Evolutionary conservation across 1,140 invertebrate genomes (phyloP).

Genomic region (Cydia strobilella): DNA sequence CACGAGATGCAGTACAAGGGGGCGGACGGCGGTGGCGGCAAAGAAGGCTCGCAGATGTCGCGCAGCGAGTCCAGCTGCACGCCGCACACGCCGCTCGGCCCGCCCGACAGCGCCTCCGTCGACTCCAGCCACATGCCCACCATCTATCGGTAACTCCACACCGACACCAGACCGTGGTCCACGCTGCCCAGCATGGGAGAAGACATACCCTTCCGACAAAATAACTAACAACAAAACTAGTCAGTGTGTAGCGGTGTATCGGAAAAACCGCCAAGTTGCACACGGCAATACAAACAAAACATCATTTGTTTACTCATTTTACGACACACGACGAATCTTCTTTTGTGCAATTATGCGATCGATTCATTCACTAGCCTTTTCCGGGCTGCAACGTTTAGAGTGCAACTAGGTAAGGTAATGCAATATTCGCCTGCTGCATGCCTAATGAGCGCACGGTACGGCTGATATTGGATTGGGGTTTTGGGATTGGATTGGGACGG

Average conservation of each 20-base stretch:
- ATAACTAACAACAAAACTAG: not conserved
- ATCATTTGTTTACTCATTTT: not conserved
- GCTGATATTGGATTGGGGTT: not conserved
- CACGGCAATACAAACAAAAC: not conserved
- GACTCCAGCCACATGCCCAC: constrained; percentile 89
- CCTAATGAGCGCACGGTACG: not conserved
- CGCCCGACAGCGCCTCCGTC: constrained; percentile 87
- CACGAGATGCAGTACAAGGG: constrained; percentile 70
- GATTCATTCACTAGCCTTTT: not conserved
- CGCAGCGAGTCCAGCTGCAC: constrained; percentile 74
- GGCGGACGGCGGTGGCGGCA: constrained; percentile 56
- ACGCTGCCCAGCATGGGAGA: constrained; percentile 48
- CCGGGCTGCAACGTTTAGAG: not conserved
- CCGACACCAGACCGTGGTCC: constrained; percentile 46
- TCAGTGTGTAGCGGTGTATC: constrained; percentile 32
- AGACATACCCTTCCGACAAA: constrained; percentile 45
- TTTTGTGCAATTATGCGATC: not conserved
- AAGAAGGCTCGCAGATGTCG: constrained; percentile 65
- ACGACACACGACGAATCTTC: not conserved
- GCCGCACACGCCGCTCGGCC: constrained; percentile 69
- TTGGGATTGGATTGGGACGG: not conserved
- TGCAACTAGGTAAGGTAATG: not conserved
- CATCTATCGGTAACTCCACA: constrained; percentile 86
- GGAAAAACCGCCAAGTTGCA: not conserved
- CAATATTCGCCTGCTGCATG: not conserved